Conservation (phyloP, 2,797 vertebrate species). For the Psittacula derbiana region DNA sequence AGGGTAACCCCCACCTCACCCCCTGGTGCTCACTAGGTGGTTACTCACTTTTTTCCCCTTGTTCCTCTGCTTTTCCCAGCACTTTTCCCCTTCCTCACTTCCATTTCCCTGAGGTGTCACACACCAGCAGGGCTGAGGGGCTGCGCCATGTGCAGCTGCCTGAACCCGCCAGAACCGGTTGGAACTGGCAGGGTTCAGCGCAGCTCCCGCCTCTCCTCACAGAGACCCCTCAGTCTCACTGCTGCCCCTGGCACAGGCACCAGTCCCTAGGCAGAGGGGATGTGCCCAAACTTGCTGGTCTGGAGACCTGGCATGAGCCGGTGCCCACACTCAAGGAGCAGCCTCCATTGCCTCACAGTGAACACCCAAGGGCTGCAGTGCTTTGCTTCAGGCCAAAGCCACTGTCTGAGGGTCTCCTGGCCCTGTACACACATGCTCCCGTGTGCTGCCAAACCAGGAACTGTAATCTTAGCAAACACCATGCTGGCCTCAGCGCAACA, state of each 20-base stretch:
- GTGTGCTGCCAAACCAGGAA: background rate
- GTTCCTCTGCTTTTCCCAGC: background rate
- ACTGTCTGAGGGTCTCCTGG: rapidly evolving
- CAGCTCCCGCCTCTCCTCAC: background rate
- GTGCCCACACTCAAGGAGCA: rapidly evolving
- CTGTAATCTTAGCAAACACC: background rate
- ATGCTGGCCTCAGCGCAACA: background rate
- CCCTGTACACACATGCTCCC: rapidly evolving
- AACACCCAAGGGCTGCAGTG: rapidly evolving
- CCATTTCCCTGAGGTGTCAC: rapidly evolving
- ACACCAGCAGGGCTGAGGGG: background rate
- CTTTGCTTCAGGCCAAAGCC: rapidly evolving
- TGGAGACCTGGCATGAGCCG: rapidly evolving
- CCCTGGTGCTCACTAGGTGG: rapidly evolving
- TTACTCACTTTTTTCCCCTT: rapidly evolving
- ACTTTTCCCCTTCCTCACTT: background rate
- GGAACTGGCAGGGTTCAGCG: rapidly evolving
- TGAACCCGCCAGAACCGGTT: rapidly evolving
- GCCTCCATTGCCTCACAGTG: background rate
- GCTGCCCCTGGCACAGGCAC: rapidly evolving
- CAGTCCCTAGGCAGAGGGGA: rapidly evolving
- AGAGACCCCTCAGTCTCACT: background rate
- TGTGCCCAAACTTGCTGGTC: rapidly evolving
- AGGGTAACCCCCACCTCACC: rapidly evolving
- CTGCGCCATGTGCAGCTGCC: background rate